phyloP scores from a whole-genome alignment of 1,140 invertebrate genomes.

The Drosophila kepulauana region DNA sequence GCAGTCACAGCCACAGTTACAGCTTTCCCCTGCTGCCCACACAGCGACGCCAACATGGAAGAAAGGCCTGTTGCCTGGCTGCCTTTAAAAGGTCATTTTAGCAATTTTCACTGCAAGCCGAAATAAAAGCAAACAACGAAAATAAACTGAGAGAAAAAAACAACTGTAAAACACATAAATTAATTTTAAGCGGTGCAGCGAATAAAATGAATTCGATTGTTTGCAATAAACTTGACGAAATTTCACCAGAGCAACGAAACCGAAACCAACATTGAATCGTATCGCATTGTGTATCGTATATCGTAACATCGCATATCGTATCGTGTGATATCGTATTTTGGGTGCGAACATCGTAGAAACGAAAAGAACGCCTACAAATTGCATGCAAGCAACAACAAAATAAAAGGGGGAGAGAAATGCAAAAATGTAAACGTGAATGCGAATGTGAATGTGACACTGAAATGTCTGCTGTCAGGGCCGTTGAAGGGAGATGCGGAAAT shows the following conservation, averaged over 20 bases:
- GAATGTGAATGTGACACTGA: conserved; percentile 15
- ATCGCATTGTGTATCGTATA: conserved; percentile 3
- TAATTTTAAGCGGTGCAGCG: conserved; percentile 33
- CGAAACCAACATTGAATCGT: not conserved
- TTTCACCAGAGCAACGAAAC: conserved; percentile 36
- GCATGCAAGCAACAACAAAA: conserved; percentile 9
- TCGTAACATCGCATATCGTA: not conserved
- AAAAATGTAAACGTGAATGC: not conserved
- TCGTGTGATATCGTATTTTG: conserved; percentile 4
- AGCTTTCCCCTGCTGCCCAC: conserved; percentile 36
- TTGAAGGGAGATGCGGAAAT: conserved; percentile 15
- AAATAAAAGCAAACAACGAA: conserved; percentile 27
- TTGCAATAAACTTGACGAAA: conserved; percentile 45
- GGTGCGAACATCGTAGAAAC: not conserved
- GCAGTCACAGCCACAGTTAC: not conserved
- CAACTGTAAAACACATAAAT: conserved; percentile 29
- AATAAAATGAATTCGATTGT: conserved; percentile 45
- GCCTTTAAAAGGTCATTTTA: conserved; percentile 65
- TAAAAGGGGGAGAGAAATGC: not conserved
- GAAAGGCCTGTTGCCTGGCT: conserved; percentile 6
- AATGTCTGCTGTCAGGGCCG: conserved; percentile 8
- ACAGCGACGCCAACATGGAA: conserved; percentile 6
- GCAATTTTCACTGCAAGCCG: conserved; percentile 52
- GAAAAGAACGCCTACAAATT: conserved; percentile 32
- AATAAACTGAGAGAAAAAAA: conserved; percentile 27